Percentiles rank a stretch among this genome's conserved stretches.
Evolutionary conservation across 2,113 vertebrate genomes (phyloP).

Genomic region (Dasyurus viverrinus): DNA sequence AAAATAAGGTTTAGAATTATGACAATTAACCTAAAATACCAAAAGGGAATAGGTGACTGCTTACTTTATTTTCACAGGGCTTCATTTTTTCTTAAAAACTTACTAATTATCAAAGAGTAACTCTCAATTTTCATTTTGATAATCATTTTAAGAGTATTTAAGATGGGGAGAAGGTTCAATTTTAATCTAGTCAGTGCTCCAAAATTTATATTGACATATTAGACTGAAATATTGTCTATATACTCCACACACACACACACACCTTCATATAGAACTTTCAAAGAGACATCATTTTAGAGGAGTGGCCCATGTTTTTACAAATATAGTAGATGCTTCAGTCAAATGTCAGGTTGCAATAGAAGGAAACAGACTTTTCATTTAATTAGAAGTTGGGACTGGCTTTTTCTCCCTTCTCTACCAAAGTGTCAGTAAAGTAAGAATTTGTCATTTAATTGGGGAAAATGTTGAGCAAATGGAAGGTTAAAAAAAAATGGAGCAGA

Average conservation of each 20-base stretch:
- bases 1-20: background rate
- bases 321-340: background rate
- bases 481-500: slow-evolving; percentile 20
- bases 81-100: background rate
- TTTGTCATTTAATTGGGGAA: background rate
- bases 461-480: slow-evolving; percentile 9
- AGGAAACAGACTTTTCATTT: background rate
- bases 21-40: background rate
- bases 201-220: background rate
- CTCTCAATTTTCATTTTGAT: background rate
- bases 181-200: background rate
- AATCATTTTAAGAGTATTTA: background rate
- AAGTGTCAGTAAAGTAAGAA: background rate
- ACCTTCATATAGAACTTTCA: background rate
- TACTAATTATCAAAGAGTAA: background rate
- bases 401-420: background rate
- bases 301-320: background rate
- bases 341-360: background rate
- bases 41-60: background rate
- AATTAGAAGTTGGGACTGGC: background rate
- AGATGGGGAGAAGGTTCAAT: background rate
- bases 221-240: background rate
- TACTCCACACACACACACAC: background rate
- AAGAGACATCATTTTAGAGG: background rate
- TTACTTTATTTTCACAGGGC: background rate